These are phyloP conservation scores for Malacoctenus gilli DNA, from an alignment of 2,797 vertebrate genomes.

Conservation along the genomic window DNA sequence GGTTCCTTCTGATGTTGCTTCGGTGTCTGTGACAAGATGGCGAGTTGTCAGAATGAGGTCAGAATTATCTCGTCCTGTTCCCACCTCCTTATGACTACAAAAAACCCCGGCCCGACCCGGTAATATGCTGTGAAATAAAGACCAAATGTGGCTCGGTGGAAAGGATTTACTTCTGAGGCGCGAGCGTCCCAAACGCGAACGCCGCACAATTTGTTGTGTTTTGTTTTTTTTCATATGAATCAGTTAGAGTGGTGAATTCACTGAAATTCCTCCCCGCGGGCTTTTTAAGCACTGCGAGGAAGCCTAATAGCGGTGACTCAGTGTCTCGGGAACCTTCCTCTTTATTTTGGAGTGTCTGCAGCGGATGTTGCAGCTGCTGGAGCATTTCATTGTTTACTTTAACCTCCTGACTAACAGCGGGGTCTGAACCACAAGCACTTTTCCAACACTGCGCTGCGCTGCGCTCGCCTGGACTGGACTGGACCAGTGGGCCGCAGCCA, in stretches of 20 bases:
- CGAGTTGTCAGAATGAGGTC: conserved; percentile 59
- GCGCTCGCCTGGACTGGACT: conserved; percentile 30
- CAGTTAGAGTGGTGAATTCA: conserved; percentile 44
- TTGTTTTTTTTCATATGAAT: conserved; percentile 32
- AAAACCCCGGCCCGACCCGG: conserved; percentile 26
- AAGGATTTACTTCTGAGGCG: conserved; percentile 23
- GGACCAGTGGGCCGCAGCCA: conserved; percentile 32
- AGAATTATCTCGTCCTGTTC: conserved; percentile 43
- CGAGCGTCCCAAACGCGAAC: conserved; percentile 15
- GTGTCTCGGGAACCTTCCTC: conserved; percentile 26
- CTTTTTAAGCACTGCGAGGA: conserved; percentile 24
- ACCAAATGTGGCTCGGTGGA: conserved; percentile 6
- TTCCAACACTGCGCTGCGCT: conserved; percentile 37
- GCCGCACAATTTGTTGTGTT: conserved; percentile 8
- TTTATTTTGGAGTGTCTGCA: conserved; percentile 21
- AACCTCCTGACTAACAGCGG: conserved; percentile 40
- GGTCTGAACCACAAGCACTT: conserved; percentile 25
- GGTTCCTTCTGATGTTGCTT: conserved; percentile 49
- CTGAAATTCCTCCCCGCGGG: conserved; percentile 30
- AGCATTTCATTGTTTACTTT: conserved; percentile 50
- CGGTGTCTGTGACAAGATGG: conserved; percentile 46
- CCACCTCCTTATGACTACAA: conserved; percentile 42
- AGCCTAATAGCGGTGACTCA: conserved; percentile 45
- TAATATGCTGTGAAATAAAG: conserved; percentile 49
- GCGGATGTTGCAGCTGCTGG: conserved; percentile 33